A percentile compares a stretch with the other conserved stretches of the same genome.
Conservation (phyloP, 2,797 vertebrate genomes). For the Acrocephalus scirpaceus region DNA sequence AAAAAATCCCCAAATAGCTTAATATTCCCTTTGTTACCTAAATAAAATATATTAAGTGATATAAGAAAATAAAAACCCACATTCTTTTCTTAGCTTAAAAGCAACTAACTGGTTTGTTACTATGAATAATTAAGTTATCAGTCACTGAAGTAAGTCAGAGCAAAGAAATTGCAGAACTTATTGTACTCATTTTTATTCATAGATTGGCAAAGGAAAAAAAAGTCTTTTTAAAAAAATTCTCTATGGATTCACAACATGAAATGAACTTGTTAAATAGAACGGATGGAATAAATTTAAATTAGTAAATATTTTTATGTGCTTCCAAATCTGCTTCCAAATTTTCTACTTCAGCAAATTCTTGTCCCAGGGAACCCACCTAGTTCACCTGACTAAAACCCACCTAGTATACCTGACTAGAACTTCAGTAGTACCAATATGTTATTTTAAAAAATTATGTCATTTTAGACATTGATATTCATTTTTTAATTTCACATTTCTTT, state of each 20-base stretch:
- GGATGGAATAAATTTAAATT: background rate
- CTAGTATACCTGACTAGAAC: background rate
- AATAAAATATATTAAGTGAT: background rate
- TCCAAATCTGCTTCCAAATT: background rate
- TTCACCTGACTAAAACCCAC: background rate
- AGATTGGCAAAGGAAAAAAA: background rate
- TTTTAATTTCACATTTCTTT: background rate
- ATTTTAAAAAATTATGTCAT: background rate
- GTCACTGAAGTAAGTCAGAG: background rate
- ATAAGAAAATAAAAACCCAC: background rate
- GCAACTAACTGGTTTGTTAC: background rate
- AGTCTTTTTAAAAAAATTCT: background rate
- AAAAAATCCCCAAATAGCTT: background rate
- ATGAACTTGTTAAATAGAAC: background rate
- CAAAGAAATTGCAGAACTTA: background rate
- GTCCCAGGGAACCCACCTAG: background rate
- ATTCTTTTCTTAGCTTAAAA: background rate
- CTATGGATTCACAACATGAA: background rate
- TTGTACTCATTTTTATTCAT: background rate
- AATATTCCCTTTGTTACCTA: background rate
- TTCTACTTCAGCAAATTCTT: background rate
- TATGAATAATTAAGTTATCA: slow-evolving; percentile 1
- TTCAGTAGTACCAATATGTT: background rate
- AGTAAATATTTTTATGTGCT: background rate
- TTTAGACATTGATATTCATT: background rate